phyloP scores from a whole-genome alignment of 2,888 invertebrate species.

The Bombylius major region DNA sequence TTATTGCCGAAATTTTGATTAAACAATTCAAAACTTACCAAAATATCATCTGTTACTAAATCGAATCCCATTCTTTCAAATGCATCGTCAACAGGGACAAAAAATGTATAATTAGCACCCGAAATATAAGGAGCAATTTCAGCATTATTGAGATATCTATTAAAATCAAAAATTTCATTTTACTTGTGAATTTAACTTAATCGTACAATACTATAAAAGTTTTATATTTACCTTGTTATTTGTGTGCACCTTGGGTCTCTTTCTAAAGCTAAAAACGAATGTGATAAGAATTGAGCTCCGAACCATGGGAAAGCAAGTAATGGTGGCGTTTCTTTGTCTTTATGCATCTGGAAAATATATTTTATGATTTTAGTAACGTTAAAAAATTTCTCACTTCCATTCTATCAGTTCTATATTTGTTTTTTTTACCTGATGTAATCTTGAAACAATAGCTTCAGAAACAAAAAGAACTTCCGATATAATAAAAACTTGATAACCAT shows the following conservation, averaged over 20 bases:
- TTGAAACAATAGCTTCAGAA: conserved; percentile 46
- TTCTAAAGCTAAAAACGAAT: conserved; percentile 48
- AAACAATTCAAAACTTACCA: conserved; percentile 19
- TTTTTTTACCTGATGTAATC: conserved; percentile 42
- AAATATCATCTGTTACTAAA: conserved; percentile 42
- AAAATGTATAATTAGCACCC: conserved; percentile 54
- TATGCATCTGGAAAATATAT: conserved; percentile 35
- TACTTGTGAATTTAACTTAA: too few species aligned
- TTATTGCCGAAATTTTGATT: background rate
- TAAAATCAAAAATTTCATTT: background rate
- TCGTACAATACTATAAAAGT: too few species aligned
- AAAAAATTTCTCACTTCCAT: too few species aligned
- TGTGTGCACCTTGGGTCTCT: conserved; percentile 43
- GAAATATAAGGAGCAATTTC: conserved; percentile 48
- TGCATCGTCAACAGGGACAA: conserved; percentile 55
- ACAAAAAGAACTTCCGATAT: conserved; percentile 49
- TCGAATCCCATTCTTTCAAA: conserved; percentile 48
- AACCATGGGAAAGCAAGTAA: conserved; percentile 52
- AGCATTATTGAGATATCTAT: conserved; percentile 46
- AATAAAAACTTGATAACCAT: conserved; percentile 50
- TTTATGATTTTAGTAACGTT: background rate
- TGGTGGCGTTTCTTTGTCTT: conserved; percentile 53
- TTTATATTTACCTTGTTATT: conserved; percentile 36
- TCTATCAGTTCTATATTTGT: too few species aligned
- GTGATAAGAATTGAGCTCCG: conserved; percentile 49